Base-by-base conservation (phyloP, 2,888 invertebrate genomes). In the Ochlodes sylvanus region DNA sequence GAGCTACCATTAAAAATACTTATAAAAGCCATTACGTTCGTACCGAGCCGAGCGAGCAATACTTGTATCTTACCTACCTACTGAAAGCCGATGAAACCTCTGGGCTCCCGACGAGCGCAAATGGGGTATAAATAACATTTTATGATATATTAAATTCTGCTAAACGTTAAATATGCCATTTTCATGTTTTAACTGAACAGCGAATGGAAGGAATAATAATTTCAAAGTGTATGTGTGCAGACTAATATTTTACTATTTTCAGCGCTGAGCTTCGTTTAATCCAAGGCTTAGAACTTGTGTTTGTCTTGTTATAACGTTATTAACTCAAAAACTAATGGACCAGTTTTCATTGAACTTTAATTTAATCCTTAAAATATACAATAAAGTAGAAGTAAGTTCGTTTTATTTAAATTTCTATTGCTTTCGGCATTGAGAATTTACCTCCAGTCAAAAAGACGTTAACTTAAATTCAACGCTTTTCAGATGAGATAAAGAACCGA, bases 61-160 rank as follows among this genome's bases (percentile, higher is more conserved):
- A 63, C 54, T 44, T 60, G 21, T 54, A 54, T 27, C 52, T 63
- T n/a, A 62, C 50, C 50, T 52, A 52, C 17, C 34, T 12, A 54
- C 19, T 58, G 21, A 69, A 70, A 69, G 70, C 65, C 78, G 81
- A 81, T 82, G 82, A 86, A 89, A 88, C 86, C 87, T 84, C 72
- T 70, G 72, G 70, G 71, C 76, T 79, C 76, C 75, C 78, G 79
- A 80, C 79, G 79, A 77, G 84, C 82, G 79, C 82, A 83, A 88
- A 88, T 83, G 85, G 81, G 77, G 73, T 84, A 90, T 89, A 90
- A 90, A 89, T 89, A 88, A 86, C 84, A 80, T 87, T 89, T 90
- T 89, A 90, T 84, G 89, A 86, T 87, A 86, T 88, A 89, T 89
- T 90, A 88, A 89, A 90, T 86, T 86, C 82, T 79, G 81, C 79